These are phyloP conservation scores for Gasterosteus aculeatus DNA, from an alignment of 2,113 vertebrate genomes.

Conservation along the genomic window DNA sequence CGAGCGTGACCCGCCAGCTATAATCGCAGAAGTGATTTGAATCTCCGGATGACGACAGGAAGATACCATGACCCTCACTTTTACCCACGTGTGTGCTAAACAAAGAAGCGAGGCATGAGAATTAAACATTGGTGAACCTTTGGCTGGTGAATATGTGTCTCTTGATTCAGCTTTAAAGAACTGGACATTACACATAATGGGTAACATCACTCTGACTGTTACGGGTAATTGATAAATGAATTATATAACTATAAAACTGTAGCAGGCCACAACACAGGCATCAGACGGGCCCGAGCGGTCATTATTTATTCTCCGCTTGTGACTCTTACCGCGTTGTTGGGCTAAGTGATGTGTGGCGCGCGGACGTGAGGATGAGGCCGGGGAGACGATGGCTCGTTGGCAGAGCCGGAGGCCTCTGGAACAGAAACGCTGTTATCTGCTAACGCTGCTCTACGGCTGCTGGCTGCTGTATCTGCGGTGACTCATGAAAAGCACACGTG, in stretches of 20 bases:
- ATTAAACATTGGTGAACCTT: background rate
- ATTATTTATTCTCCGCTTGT: background rate
- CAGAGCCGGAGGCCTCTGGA: conserved; percentile 59
- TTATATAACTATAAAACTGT: too few relatives aligned
- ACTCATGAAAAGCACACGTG: conserved; percentile 64
- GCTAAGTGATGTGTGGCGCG: background rate
- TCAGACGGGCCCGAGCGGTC: background rate
- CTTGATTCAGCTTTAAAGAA: background rate
- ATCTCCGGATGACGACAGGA: background rate
- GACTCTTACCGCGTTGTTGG: background rate
- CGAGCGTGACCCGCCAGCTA: background rate
- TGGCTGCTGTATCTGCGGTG: conserved; percentile 61
- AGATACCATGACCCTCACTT: background rate
- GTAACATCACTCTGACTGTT: background rate
- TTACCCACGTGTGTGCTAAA: background rate
- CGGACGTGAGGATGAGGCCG: conserved; percentile 35
- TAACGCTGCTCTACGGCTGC: conserved; percentile 53
- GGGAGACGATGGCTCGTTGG: conserved; percentile 58
- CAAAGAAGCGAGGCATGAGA: background rate
- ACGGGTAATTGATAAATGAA: background rate
- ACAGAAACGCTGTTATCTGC: conserved; percentile 65
- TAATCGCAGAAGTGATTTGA: background rate
- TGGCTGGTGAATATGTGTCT: background rate
- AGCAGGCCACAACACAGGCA: background rate
- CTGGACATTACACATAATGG: background rate